Conservation (phyloP, 2,797 vertebrate genomes). For the Rhinatrema bivittatum region DNA sequence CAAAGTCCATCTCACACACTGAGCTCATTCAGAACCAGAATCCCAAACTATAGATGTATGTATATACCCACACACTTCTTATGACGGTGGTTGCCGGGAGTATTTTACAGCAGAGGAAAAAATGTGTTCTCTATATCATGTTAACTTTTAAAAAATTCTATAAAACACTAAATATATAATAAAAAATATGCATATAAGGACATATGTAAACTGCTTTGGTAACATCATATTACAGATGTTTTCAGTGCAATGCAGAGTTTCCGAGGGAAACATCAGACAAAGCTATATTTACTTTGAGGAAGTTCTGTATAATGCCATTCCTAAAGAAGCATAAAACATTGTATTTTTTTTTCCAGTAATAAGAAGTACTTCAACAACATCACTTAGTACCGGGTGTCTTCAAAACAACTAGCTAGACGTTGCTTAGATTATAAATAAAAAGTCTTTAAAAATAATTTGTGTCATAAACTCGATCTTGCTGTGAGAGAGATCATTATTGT, state of each 20-base stretch:
- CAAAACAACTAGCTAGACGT: slow-evolving; percentile 58
- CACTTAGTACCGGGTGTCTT: slow-evolving; percentile 64
- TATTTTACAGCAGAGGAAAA: slow-evolving; percentile 60
- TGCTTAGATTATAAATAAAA: slow-evolving; percentile 51
- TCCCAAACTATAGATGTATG: slow-evolving; percentile 4
- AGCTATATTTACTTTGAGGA: slow-evolving; percentile 66
- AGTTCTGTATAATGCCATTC: slow-evolving; percentile 63
- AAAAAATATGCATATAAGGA: slow-evolving; percentile 98
- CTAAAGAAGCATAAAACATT: slow-evolving; percentile 61
- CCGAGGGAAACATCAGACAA: slow-evolving; percentile 67
- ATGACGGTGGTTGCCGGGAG: slow-evolving; percentile 32
- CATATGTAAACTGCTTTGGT: slow-evolving; percentile 99
- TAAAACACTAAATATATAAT: slow-evolving; percentile 94
- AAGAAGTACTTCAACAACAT: slow-evolving; percentile 65
- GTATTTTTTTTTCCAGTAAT: slow-evolving; percentile 56
- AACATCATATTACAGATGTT: slow-evolving; percentile 92
- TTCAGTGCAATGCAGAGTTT: slow-evolving; percentile 75
- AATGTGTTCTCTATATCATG: slow-evolving; percentile 68
- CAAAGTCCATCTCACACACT: too few species aligned
- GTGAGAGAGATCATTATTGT: slow-evolving; percentile 96
- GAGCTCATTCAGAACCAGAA: not conserved
- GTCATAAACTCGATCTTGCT: slow-evolving; percentile 98
- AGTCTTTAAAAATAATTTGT: slow-evolving; percentile 59
- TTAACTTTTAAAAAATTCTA: slow-evolving; percentile 81
- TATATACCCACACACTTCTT: slow-evolving; percentile 12